A percentile compares a stretch with the other conserved stretches of the same genome.
Conservation (phyloP, 2,888 invertebrate species). For the Capitulum mitella region DNA sequence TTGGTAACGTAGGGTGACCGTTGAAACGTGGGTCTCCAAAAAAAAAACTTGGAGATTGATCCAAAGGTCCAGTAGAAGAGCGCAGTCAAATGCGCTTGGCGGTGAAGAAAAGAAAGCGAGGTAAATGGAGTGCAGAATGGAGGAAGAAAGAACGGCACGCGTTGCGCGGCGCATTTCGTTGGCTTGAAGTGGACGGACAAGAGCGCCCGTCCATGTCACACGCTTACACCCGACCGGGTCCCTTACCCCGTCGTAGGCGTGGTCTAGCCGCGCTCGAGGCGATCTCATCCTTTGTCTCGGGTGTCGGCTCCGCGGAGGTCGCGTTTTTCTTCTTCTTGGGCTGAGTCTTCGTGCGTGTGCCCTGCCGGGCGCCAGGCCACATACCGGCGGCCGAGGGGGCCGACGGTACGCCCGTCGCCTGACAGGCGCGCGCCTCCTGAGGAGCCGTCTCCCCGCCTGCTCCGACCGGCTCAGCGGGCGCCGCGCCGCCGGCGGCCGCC, state of each 20-base stretch:
- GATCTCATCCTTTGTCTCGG: background rate
- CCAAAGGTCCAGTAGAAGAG: no score
- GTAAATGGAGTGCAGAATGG: no score
- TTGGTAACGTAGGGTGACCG: no score
- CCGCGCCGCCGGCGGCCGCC: background rate
- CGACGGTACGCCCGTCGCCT: background rate
- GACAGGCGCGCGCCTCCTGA: background rate
- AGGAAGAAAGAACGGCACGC: no score
- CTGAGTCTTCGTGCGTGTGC: constrained; percentile 2
- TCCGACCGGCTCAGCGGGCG: background rate
- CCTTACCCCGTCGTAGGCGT: background rate
- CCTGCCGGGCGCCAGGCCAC: constrained; percentile 8
- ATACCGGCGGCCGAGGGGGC: background rate
- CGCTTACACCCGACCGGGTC: no score
- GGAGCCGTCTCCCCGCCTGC: background rate
- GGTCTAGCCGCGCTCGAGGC: background rate
- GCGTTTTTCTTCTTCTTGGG: constrained; percentile 7
- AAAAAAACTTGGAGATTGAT: no score
- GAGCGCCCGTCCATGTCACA: no score
- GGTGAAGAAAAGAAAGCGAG: no score
- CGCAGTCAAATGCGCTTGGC: no score
- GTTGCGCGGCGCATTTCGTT: no score
- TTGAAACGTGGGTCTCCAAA: no score
- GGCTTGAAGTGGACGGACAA: no score
- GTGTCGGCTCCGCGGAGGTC: background rate